Conservation (phyloP, 2,888 invertebrate genomes). For the Torymus texanus region DNA sequence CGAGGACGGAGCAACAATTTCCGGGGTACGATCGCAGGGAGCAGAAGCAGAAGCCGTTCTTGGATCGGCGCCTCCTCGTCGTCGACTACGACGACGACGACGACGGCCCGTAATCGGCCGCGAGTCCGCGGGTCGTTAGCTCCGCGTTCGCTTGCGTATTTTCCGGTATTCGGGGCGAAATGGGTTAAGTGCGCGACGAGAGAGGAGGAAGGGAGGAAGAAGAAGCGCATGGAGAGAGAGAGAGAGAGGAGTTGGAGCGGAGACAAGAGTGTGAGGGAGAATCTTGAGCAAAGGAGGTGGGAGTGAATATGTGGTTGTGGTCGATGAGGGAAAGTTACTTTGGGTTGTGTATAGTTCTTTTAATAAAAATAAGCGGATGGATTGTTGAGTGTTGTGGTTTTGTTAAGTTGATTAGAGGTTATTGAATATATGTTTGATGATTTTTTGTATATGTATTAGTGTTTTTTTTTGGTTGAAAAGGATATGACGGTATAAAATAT, state of each 20-base stretch:
- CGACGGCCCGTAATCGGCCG: constrained; percentile 36
- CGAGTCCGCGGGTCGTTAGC: constrained; percentile 53
- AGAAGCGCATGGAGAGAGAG: background rate
- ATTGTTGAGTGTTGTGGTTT: no score
- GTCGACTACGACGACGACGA: background rate
- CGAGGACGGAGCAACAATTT: constrained; percentile 45
- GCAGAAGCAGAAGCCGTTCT: background rate
- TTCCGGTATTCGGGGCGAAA: constrained; percentile 37
- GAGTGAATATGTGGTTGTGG: no score
- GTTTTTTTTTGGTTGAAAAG: no score
- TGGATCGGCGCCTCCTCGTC: constrained; percentile 47
- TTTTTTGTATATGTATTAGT: no score
- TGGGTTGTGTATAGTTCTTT: no score
- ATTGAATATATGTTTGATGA: no score
- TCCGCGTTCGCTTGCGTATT: constrained; percentile 31
- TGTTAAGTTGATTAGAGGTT: no score
- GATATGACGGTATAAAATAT: no score
- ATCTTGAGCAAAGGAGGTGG: no score
- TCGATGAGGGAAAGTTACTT: no score
- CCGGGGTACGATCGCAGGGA: background rate
- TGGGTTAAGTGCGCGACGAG: constrained; percentile 50
- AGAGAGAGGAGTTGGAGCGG: background rate
- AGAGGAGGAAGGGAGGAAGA: constrained; percentile 8
- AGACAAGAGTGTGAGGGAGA: background rate
- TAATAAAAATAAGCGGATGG: no score